These are phyloP conservation scores for Monoplex corrugatus DNA, from an alignment of 2,888 invertebrate species.

Conservation along the genomic window DNA sequence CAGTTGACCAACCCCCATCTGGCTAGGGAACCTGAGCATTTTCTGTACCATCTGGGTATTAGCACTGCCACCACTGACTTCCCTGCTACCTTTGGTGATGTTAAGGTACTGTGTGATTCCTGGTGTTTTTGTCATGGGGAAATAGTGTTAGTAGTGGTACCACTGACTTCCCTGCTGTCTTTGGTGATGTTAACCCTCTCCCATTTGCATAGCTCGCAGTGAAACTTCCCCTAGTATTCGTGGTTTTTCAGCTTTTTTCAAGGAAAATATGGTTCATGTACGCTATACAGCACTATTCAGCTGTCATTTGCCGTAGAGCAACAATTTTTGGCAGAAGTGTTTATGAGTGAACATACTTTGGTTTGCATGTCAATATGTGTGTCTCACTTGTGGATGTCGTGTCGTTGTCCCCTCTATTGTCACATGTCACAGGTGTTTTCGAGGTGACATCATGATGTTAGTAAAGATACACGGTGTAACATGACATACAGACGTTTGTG, in stretches of 20 bases:
- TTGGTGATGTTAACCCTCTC: background rate
- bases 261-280: background rate
- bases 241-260: background rate
- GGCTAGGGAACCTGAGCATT: background rate
- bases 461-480: no score
- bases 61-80: conserved; percentile 40
- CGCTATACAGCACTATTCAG: no score
- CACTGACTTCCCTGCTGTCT: no score
- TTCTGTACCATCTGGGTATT: conserved; percentile 44
- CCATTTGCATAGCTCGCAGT: no score
- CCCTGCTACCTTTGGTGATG: conserved; percentile 29
- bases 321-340: background rate
- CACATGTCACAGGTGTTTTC: no score
- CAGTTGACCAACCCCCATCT: conserved; percentile 40
- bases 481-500: no score
- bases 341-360: background rate
- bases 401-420: no score
- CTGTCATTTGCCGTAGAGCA: background rate
- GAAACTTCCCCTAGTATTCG: no score
- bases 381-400: no score
- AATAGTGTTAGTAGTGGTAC: background rate
- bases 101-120: background rate
- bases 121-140: background rate
- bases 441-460: no score
- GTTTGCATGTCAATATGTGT: no score